phyloP scores from a whole-genome alignment of 2,113 vertebrate genomes.

The Kobus ellipsiprymnus region DNA sequence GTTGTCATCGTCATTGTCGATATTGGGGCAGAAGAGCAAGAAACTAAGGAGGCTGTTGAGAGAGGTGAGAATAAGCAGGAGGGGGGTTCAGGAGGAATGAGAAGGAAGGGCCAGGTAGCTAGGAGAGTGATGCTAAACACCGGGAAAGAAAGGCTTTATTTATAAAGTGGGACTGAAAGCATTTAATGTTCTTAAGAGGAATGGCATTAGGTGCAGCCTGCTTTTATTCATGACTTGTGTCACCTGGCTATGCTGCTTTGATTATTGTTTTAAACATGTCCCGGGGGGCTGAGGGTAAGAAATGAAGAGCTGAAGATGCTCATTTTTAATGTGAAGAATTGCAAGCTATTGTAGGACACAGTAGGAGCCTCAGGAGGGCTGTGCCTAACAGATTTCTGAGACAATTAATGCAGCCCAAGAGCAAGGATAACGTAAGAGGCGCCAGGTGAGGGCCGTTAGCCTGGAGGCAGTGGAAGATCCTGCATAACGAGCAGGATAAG shows the following conservation, averaged over 20 bases:
- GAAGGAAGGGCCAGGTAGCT: too few relatives aligned
- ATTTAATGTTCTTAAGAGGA: conserved; percentile 8
- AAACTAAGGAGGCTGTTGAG: background rate
- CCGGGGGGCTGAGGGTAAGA: background rate
- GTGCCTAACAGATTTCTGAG: background rate
- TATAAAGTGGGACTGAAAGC: background rate
- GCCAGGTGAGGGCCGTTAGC: background rate
- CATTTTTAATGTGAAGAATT: conserved; percentile 13
- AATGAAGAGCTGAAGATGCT: background rate
- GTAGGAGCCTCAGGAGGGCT: background rate
- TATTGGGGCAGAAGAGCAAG: background rate
- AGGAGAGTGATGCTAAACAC: background rate
- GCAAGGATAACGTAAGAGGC: background rate
- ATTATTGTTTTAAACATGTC: conserved; percentile 44
- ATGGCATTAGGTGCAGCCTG: background rate
- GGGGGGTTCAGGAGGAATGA: background rate
- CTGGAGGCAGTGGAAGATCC: background rate
- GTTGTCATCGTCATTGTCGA: background rate
- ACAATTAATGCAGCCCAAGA: background rate
- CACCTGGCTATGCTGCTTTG: conserved; percentile 14
- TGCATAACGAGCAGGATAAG: too few relatives aligned
- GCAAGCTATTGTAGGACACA: background rate
- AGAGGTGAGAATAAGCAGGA: background rate
- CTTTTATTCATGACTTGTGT: conserved; percentile 3
- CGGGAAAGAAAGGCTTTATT: background rate